Evolutionary conservation across 2,888 invertebrate genomes (phyloP).

Genomic region (Netelia inedita): DNA sequence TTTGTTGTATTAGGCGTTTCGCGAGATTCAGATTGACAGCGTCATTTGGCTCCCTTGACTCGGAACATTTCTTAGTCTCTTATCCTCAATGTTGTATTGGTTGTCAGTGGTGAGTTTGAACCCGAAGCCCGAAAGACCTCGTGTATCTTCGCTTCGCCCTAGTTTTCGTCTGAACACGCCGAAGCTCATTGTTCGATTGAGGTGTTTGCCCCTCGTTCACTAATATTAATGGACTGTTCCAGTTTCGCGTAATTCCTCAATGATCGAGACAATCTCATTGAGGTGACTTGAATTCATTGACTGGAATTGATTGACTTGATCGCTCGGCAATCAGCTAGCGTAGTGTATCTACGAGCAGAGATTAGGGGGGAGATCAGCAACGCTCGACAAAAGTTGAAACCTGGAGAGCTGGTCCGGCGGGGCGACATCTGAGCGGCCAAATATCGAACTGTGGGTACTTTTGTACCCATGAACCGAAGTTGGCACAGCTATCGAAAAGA

Average conservation of each 20-base stretch:
- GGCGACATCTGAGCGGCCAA: no score
- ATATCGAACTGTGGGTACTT: no score
- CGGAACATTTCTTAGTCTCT: slow-evolving; percentile 56
- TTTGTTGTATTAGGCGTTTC: slow-evolving; percentile 12
- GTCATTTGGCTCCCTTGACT: slow-evolving; percentile 22
- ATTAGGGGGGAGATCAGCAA: no score
- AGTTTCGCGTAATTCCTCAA: no score
- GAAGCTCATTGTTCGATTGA: slow-evolving; percentile 42
- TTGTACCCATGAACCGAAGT: no score
- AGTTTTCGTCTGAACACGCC: slow-evolving; percentile 54
- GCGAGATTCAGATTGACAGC: slow-evolving; percentile 36
- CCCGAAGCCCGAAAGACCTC: slow-evolving; percentile 48
- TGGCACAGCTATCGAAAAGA: no score
- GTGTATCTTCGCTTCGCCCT: slow-evolving; percentile 29
- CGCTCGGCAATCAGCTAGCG: slow-evolving; percentile 50
- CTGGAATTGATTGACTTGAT: slow-evolving; percentile 39
- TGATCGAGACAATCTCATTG: no score
- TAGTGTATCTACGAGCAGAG: slow-evolving; percentile 57
- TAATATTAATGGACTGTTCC: slow-evolving; percentile 24
- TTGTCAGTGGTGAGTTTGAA: slow-evolving; percentile 49
- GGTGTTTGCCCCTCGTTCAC: no score
- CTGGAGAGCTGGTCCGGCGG: no score
- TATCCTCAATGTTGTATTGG: slow-evolving; percentile 54
- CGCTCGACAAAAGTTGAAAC: no score
- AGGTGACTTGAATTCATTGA: no score